Evolutionary conservation across 2,888 invertebrate species (phyloP), one percentile per base, ranked within the genome.

Genomic region (Creontiades dilutus): DNA sequence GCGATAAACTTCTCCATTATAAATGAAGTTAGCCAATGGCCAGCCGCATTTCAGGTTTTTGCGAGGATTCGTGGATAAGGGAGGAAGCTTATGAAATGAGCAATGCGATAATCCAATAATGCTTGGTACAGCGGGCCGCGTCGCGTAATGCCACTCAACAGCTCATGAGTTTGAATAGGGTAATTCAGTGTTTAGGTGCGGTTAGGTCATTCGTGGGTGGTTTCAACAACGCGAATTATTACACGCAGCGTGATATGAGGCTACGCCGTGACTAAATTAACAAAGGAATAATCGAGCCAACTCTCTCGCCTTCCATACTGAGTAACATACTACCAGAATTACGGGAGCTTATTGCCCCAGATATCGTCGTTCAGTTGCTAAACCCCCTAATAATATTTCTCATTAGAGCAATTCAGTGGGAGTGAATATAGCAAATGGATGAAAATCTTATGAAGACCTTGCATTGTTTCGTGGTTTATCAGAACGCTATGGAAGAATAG

Each of bases 221-320:
- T n/a, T 16, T 57, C 57, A 57, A 57, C 57, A 57, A 57, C 19
- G 57, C n/a, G n/a, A 57, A 57, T 57, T 57, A 57, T 57, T n/a
- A 37, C 37, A n/a, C 57, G 57, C 14, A n/a, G 57, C 1, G 2
- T 16, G 57, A n/a, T 16, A 16, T n/a, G 37, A 7, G n/a, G 57
- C 57, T 14, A n/a, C n/a, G n/a, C 57, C 19, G 5, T n/a, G 1
- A n/a, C 57, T 16, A 57, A n/a, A 14, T 16, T 57, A n/a, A n/a
- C 57, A 37, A 37, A 37, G 37, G 37, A 37, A 37, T 37, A 7
- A 7, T 37, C 3, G 37, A 37, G 37, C 37, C 37, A 37, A 37
- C 37, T 37, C 7, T 2, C 37, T 37, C 3, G 37, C 37, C n/a
- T n/a, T n/a, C n/a, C n/a, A n/a, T n/a, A n/a, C n/a, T n/a, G n/a